Evolutionary conservation across 2,113 vertebrate species (phyloP), one percentile per base, ranked within the genome.

Genomic region (Cavia porcellus): DNA sequence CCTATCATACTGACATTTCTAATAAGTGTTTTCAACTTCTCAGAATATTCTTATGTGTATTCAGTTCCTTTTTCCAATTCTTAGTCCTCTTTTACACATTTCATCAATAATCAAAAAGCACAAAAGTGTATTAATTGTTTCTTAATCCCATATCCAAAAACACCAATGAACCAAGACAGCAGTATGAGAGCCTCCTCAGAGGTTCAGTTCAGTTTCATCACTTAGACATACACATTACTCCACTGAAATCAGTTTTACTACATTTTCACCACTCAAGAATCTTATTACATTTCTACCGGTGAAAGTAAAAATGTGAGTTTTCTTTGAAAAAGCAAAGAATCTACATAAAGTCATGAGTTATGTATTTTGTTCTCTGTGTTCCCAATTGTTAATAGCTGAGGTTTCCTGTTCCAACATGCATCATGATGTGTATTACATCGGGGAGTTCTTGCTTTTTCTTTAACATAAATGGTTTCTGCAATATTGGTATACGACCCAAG

Each of bases 291-390:
- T 80, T 66, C 11, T 59, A 84, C 22, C 83, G 19, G 24, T 38
- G 74, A 95, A 90, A 77, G 15, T 52, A 7, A 50, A 66, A 83
- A 88, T 30, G 0, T 14, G 0, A 9, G 66, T 79, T 66, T 68
- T 1, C 70, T 95, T 96, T 94, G n/a, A 20, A 80, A 77, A 90
- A 92, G 2, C n/a, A 93, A 96, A 88, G 30, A 50, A 81, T 80
- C 86, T 79, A 19, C 77, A 74, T 74, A 59, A 97, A 94, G 64
- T 66, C 82, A 32, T 25, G 19, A 28, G 15, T 89, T 81, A 92
- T 61, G 66, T 10, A 66, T 57, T 90, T 75, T 90, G 38, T 86
- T 93, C 32, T 80, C 17, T 84, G 0, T 84, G 35, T 57, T 47
- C 6, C 19, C 81, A 84, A 1, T 84, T 83, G 66, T 45, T 89